phyloP scores from a whole-genome alignment of 2,797 vertebrate species.

The Xenopus petersii region DNA sequence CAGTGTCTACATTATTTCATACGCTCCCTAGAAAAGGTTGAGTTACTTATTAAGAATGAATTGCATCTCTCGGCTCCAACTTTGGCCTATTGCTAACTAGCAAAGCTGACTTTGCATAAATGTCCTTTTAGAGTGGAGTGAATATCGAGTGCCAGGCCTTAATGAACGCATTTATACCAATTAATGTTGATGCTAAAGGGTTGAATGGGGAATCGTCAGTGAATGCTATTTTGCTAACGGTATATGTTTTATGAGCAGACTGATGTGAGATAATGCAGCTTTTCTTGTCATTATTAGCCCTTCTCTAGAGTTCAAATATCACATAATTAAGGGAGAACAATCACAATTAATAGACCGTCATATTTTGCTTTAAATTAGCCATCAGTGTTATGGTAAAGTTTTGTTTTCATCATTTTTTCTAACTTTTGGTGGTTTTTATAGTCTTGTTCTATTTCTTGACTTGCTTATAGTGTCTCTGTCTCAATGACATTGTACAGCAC shows the following conservation, averaged over 20 bases:
- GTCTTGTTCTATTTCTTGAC: no score
- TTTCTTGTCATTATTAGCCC: not conserved
- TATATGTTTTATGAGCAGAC: constrained; percentile 4
- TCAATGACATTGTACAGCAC: no score
- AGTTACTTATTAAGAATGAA: no score
- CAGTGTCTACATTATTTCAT: no score
- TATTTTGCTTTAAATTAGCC: no score
- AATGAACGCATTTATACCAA: constrained; percentile 31
- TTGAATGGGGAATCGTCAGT: not conserved
- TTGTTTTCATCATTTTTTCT: no score
- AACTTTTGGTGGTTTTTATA: no score
- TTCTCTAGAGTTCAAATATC: not conserved
- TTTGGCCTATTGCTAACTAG: not conserved
- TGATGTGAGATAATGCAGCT: constrained; percentile 2
- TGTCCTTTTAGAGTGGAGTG: not conserved
- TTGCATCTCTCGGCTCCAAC: not conserved
- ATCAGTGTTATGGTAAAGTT: no score
- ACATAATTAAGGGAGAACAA: no score
- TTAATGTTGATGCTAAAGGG: not conserved
- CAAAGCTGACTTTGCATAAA: constrained; percentile 15
- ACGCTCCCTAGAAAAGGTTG: no score
- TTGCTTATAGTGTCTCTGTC: no score
- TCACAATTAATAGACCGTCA: no score
- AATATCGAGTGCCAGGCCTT: constrained; percentile 5
- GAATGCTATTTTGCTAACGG: constrained; percentile 4